phyloP scores from a whole-genome alignment of 2,113 vertebrate genomes.

The Phasianus colchicus region DNA sequence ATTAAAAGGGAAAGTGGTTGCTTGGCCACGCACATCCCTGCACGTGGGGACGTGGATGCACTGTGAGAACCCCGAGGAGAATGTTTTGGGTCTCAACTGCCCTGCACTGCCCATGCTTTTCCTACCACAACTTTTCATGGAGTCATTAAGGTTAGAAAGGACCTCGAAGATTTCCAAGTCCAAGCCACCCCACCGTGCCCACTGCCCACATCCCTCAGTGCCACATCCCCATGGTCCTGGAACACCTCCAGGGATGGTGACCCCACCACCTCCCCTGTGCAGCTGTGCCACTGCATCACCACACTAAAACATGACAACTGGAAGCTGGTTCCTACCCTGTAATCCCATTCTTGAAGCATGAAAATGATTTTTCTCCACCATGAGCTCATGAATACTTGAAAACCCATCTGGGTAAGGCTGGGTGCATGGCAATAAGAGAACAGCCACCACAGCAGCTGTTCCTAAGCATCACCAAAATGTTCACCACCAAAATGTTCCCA shows the following conservation, averaged over 20 bases:
- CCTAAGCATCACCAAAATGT: background rate
- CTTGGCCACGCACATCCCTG: background rate
- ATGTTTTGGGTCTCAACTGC: background rate
- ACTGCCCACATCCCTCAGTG: too few species aligned
- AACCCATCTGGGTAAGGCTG: background rate
- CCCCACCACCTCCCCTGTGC: too few species aligned
- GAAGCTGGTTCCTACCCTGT: background rate
- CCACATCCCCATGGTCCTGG: too few species aligned
- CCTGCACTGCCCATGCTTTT: accelerated
- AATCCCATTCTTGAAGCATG: background rate
- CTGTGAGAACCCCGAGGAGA: background rate
- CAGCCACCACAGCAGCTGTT: background rate
- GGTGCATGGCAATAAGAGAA: background rate
- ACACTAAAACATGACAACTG: background rate
- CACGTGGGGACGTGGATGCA: background rate
- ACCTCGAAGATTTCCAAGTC: too few species aligned
- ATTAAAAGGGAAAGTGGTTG: constrained; percentile 7
- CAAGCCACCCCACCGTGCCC: too few species aligned
- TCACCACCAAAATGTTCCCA: background rate
- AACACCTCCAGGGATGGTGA: too few species aligned
- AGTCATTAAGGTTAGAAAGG: too few species aligned
- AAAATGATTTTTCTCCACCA: background rate
- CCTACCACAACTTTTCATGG: background rate
- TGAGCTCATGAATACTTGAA: background rate
- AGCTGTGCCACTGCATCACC: too few species aligned